Percentiles rank a stretch among this genome's conserved stretches.
These are phyloP conservation scores for Tympanoctomys barrerae DNA, from an alignment of 2,797 vertebrate genomes.

Conservation along the genomic window DNA sequence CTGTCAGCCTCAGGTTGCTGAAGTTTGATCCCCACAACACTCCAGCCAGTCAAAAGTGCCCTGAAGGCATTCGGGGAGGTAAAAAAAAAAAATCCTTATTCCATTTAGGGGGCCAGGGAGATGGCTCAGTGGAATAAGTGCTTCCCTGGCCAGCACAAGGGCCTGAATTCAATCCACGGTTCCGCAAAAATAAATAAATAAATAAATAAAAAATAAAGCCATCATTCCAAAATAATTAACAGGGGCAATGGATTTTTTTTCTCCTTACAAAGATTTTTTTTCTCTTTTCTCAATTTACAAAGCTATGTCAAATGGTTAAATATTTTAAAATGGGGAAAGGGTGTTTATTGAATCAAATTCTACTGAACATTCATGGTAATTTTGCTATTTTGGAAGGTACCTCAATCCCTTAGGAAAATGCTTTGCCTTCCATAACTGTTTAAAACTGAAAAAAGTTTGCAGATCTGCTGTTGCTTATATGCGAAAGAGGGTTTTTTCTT, in stretches of 20 bases:
- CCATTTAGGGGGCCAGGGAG: too few species aligned
- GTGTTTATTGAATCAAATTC: conserved; percentile 6
- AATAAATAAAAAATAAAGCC: conserved; percentile 42
- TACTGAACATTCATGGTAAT: conserved; percentile 31
- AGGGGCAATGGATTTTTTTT: conserved; percentile 30
- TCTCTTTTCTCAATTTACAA: conserved; percentile 32
- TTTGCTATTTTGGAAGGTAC: neutral
- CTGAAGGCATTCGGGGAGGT: too few species aligned
- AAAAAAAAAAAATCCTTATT: too few species aligned
- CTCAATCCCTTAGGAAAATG: conserved; percentile 36
- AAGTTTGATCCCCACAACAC: too few species aligned
- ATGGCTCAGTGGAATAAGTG: too few species aligned
- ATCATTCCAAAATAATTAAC: conserved; percentile 54
- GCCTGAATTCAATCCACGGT: too few species aligned
- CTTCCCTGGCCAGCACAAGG: too few species aligned
- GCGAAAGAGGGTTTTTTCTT: neutral
- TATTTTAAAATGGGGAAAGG: conserved; percentile 46
- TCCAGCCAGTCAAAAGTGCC: too few species aligned
- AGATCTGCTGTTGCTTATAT: neutral
- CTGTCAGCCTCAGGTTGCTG: too few species aligned
- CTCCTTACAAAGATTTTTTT: conserved; percentile 9
- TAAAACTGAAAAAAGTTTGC: neutral
- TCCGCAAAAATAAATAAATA: too few species aligned
- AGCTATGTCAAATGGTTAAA: neutral
- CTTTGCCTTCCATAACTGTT: neutral